Base-by-base conservation (phyloP, 2,113 vertebrate species). In the Haemorhous mexicanus region DNA sequence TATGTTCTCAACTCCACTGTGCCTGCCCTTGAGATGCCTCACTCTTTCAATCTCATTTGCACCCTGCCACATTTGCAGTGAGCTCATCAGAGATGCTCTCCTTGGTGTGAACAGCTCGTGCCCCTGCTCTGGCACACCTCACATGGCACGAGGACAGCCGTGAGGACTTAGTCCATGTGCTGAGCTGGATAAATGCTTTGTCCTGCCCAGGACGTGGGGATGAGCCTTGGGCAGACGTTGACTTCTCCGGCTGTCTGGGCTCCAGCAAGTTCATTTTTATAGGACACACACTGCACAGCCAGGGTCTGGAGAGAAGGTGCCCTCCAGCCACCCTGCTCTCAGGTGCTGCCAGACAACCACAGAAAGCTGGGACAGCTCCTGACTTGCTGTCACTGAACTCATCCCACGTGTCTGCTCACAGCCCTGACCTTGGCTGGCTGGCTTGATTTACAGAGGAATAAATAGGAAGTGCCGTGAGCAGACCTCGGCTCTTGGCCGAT, bases 21-120 rank as follows among this genome's bases (percentile, higher is more conserved):
- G 41, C 26, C 49, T 84, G 76, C 44, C 93, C 83, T 93, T 90
- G 87, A 84, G 53, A 61, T 52, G 37, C 58, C 32, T 90, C n/a
- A 9, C 10, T 87, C 10, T 50, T 75, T 64, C 22, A 61, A 0
- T 77, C n/a, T 16, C 67, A 33, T 59, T 63, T 79, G 18, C 35
- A 83, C 22, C 33, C 56, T 56, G 26, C 39, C 52, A 13, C 33
- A 28, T 81, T 79, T 53, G 62, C 11, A 3, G 16, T 75, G 78
- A 91, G 53, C 78, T 87, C 84, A 66, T 77, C 41, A 41, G 79
- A 55, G 84, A 35, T n/a, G 35, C 17, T 82, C 21, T 37, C 44
- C 41, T 58, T 24, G 63, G 55, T 26, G 41, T n/a, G 53, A 73
- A 53, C 78, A 52, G 53, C 16, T 1, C 7, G 13, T 44, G 58